These are phyloP conservation scores for Tachina grossa DNA, from an alignment of 2,888 invertebrate species.

Conservation along the genomic window DNA sequence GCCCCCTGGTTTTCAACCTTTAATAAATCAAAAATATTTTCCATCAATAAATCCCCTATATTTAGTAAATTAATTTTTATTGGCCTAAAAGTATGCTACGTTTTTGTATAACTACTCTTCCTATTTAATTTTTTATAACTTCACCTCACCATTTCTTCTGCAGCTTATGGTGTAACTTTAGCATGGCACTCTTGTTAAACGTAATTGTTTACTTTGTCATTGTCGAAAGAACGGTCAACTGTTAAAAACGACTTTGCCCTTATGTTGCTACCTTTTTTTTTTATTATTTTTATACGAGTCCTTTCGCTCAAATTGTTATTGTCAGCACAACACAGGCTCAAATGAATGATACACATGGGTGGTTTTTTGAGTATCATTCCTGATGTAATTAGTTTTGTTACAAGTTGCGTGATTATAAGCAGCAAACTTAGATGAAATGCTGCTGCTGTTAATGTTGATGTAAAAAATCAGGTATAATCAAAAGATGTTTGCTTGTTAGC, in stretches of 20 bases:
- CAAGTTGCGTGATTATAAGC: conserved; percentile 74
- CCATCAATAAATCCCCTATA: no score
- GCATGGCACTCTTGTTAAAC: conserved; percentile 27
- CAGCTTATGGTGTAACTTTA: neutral
- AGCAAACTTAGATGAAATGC: conserved; percentile 65
- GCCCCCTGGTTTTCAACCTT: no score
- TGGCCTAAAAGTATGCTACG: conserved; percentile 30
- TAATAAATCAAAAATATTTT: no score
- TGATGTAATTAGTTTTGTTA: conserved; percentile 72
- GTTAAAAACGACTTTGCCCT: conserved; percentile 58
- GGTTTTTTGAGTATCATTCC: conserved; percentile 65
- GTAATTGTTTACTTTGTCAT: conserved; percentile 64
- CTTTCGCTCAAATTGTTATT: conserved; percentile 31
- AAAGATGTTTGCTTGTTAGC: conserved; percentile 40
- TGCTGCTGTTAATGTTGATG: conserved; percentile 55
- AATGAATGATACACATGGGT: conserved; percentile 73
- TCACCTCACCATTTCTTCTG: neutral
- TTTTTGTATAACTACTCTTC: conserved; percentile 14
- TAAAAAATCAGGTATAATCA: conserved; percentile 65
- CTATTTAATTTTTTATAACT: conserved; percentile 47
- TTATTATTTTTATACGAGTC: conserved; percentile 30
- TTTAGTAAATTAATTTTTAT: no score
- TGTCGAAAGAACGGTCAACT: conserved; percentile 67
- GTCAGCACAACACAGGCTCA: conserved; percentile 16
- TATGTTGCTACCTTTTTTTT: conserved; percentile 4